phyloP scores from a whole-genome alignment of 2,888 invertebrate species.

The Caprella mutica region DNA sequence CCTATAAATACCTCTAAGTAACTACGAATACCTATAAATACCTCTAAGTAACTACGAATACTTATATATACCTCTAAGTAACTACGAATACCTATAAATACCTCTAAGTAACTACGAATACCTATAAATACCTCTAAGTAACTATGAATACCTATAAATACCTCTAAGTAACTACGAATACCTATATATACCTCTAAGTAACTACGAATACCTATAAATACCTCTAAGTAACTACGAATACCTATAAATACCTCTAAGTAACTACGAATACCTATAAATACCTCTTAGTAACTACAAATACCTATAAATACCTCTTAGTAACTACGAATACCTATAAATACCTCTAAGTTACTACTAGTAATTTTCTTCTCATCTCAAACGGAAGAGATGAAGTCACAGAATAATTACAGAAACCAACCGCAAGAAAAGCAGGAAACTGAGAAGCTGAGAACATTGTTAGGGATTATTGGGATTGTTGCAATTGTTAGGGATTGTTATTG shows the following conservation, averaged over 20 bases:
- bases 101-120: neutral
- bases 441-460: no score
- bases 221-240: neutral
- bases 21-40: neutral
- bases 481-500: no score
- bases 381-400: no score
- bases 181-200: neutral
- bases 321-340: neutral
- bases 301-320: neutral
- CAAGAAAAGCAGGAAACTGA: no score
- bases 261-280: neutral
- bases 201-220: neutral
- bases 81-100: neutral
- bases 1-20: no score
- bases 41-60: neutral
- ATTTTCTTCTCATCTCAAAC: no score
- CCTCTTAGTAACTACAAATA: neutral
- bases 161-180: neutral
- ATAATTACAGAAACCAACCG: no score
- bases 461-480: no score
- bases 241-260: neutral
- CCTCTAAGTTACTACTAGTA: neutral
- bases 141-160: neutral
- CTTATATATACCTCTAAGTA: slow-evolving; percentile 1
- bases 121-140: neutral